These are phyloP conservation scores for Muscina levida DNA, from an alignment of 2,888 invertebrate species.

Conservation along the genomic window DNA sequence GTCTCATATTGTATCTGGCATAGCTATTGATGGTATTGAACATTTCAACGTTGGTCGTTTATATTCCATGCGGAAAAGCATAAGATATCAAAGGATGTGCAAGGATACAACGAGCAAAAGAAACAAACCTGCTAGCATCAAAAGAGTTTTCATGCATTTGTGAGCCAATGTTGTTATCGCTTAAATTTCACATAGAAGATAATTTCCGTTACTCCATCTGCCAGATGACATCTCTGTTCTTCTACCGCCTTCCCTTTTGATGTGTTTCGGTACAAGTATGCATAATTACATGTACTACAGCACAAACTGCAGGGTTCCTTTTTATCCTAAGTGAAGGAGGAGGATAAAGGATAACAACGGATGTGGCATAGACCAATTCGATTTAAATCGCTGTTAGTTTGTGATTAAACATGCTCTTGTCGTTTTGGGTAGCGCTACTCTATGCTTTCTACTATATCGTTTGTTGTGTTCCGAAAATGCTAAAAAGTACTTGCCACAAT, in stretches of 20 bases:
- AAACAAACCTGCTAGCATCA: background rate
- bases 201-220: conserved; percentile 24
- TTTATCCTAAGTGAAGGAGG: background rate
- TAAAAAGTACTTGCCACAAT: no score
- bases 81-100: background rate
- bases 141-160: background rate
- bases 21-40: conserved; percentile 37
- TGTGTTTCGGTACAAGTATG: background rate
- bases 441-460: no score
- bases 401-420: background rate
- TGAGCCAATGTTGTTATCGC: conserved; percentile 8
- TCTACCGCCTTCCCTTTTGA: background rate
- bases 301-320: conserved; percentile 3
- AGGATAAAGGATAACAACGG: background rate
- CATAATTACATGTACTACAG: background rate
- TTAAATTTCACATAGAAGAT: conserved; percentile 21
- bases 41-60: conserved; percentile 19
- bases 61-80: conserved; percentile 21
- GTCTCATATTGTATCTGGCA: conserved; percentile 24
- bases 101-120: conserved; percentile 19
- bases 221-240: background rate
- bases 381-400: background rate
- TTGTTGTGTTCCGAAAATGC: no score
- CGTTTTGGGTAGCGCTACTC: no score
- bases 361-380: conserved; percentile 4